Evolutionary conservation across 2,113 vertebrate genomes (phyloP), one percentile per base, ranked within the genome.

Genomic region (Lampris megalopsis): DNA sequence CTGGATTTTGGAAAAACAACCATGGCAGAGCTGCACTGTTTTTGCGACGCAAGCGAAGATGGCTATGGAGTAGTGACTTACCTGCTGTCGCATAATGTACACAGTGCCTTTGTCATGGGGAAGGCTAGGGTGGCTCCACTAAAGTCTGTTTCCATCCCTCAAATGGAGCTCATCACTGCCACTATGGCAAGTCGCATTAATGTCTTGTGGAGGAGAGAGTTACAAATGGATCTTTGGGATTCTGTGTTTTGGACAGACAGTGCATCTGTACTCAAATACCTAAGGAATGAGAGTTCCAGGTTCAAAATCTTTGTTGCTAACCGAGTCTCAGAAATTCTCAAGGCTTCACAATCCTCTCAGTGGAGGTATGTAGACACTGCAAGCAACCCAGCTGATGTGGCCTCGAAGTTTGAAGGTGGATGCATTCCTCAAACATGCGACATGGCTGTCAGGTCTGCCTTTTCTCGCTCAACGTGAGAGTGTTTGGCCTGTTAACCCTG

Each of bases 111-210:
- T 24, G 24, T 48, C 3, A 48, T 48, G 66, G 66, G 54, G 57
- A 68, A 56, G 40, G 11, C 35, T 10, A 4, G 24, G 4, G 42
- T 59, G 13, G 54, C 5, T 5, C 54, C 1, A 24, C 24, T 24
- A 24, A 24, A 24, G 24, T 24, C 24, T 24, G 24, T 24, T 24
- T 24, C 24, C 24, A 48, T 70, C 9, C 67, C 63, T 1, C 49
- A 11, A 2, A 66, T 66, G 63, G 63, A 66, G 36, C 63, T 66
- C 6, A 40, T 66, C 1, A 37, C 63, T 52, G 48, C 63, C 11
- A 52, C 63, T 1, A 66, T 52, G 48, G 36, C 63, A 24, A 66
- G 48, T 7, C 48, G 48, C 9, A 38, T 52, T 1, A 48, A 66
- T 6, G 1, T 52, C 1, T 10, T 66, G 1, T 66, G 47, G 8